Conservation (phyloP, 2,797 vertebrate genomes). For the Neostethus bicornis region DNA sequence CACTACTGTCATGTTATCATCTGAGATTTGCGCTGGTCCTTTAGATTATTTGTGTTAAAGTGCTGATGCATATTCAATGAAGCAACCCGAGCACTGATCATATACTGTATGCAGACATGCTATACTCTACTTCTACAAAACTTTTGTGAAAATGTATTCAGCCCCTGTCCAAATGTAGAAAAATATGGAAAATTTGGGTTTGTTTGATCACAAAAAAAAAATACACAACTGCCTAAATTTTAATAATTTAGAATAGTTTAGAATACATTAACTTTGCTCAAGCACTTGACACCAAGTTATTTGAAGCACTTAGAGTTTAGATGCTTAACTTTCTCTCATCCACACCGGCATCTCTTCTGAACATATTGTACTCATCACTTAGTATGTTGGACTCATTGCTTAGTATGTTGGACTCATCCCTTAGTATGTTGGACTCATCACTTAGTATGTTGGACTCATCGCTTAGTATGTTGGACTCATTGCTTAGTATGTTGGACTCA, state of each 20-base stretch:
- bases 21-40: conserved; percentile 17
- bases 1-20: conserved; percentile 26
- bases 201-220: conserved; percentile 10
- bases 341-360: no score
- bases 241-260: background rate
- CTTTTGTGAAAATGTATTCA: background rate
- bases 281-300: background rate
- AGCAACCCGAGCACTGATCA: conserved; percentile 10
- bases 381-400: no score
- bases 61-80: conserved; percentile 5
- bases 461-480: no score
- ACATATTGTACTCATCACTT: no score
- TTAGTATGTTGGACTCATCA: no score
- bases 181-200: conserved; percentile 6
- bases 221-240: background rate
- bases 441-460: no score
- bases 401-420: no score
- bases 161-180: conserved; percentile 7
- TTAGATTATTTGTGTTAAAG: conserved; percentile 24
- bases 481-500: no score
- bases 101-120: conserved; percentile 6
- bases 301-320: no score
- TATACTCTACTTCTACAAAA: conserved; percentile 10
- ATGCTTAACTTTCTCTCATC: no score
- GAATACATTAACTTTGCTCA: no score